Evolutionary conservation across 2,888 invertebrate species (phyloP), one percentile per base, ranked within the genome.

Genomic region (Thymelicus lineola): DNA sequence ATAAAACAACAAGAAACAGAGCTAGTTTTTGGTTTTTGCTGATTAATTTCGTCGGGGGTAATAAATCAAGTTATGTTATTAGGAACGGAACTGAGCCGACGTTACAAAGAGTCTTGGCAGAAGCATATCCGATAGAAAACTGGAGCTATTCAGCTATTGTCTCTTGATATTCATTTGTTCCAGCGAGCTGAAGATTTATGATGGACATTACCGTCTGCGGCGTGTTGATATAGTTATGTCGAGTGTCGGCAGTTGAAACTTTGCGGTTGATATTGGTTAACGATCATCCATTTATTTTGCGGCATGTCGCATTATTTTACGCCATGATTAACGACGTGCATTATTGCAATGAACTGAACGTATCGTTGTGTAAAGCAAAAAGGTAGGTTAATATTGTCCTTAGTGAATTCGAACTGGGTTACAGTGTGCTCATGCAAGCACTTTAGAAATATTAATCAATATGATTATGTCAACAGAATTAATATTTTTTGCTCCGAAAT

Each of bases 121-220:
- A 17, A 35, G 55, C n/a, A 55, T 35, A 35, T 55, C 14, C 55
- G 55, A 55, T 55, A 35, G 55, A 55, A 55, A 55, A 55, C 55
- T 55, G 55, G 28, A 57, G 36, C 58, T 38, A 38, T 58, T 38
- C 14, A 57, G 36, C 58, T 38, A 38, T 58, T 38, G 58, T 38
- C 38, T 58, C n/a, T 15, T 38, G 38, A 58, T 38, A 55, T 28
- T 55, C 28, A 55, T 61, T 46, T 48, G 35, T 62, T 35, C 35
- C 35, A 35, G 35, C 15, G 20, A 35, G 1, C 46, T 53, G 28
- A 48, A 28, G 72, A 73, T 74, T 73, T 72, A 73, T 70, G 66
- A 57, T 45, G 70, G 55, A 61, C 66, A 68, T 73, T 72, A 72
- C 66, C 72, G 59, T 71, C 63, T 66, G 66, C 62, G 70, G 60